These are phyloP conservation scores for Temnothorax rugatulus DNA, from an alignment of 2,888 invertebrate species.

Conservation along the genomic window DNA sequence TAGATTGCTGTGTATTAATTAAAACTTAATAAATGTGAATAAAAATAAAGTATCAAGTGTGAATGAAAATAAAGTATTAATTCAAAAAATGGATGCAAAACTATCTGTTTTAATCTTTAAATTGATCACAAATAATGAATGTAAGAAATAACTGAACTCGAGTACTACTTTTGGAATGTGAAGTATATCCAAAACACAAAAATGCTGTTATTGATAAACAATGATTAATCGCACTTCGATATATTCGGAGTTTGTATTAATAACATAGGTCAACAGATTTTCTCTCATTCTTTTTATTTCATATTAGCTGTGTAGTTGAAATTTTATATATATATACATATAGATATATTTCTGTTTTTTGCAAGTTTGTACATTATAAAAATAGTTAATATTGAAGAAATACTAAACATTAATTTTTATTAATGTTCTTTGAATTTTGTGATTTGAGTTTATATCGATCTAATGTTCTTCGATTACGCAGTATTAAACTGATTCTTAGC, in stretches of 20 bases:
- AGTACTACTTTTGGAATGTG: not conserved
- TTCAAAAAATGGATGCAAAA: not conserved
- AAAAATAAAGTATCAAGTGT: not conserved
- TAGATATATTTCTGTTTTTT: not conserved
- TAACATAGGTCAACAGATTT: not conserved
- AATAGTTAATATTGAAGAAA: conserved; percentile 16
- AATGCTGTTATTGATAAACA: not conserved
- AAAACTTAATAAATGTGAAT: not conserved
- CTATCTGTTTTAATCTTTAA: conserved; percentile 1
- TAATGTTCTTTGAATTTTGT: not conserved
- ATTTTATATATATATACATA: not conserved
- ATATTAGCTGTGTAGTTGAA: not conserved
- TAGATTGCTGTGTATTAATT: not conserved
- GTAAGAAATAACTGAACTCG: not conserved
- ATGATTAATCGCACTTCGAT: not conserved
- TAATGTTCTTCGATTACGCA: not conserved
- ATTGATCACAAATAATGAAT: not conserved
- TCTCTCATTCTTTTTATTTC: not conserved
- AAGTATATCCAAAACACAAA: not conserved
- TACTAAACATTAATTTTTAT: not conserved
- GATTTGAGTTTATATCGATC: not conserved
- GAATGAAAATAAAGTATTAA: not conserved
- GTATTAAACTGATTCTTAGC: not conserved
- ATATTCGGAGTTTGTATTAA: not conserved
- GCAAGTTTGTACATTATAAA: not conserved